phyloP scores from a whole-genome alignment of 2,113 vertebrate genomes.

The Sapajus apella region DNA sequence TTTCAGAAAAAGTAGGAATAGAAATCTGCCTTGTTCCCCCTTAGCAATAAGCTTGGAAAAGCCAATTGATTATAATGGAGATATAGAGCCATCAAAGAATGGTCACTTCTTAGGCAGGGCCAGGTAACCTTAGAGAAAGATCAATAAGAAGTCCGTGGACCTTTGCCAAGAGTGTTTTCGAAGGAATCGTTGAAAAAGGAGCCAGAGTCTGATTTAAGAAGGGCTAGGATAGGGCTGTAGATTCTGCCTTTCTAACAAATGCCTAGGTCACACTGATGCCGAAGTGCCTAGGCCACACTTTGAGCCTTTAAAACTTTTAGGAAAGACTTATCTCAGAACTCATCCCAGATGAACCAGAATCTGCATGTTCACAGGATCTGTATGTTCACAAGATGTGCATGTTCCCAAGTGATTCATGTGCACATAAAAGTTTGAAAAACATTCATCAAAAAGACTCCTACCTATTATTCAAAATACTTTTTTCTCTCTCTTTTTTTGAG shows the following conservation, averaged over 20 bases:
- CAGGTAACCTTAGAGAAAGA: constrained; percentile 9
- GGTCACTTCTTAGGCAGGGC: constrained; percentile 4
- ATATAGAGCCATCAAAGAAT: constrained; percentile 11
- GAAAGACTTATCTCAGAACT: neutral
- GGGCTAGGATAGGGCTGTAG: neutral
- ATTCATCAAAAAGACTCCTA: neutral
- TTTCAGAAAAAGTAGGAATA: constrained; percentile 38
- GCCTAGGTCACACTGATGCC: neutral
- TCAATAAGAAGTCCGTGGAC: constrained; percentile 35
- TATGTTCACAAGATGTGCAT: neutral
- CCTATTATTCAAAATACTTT: neutral
- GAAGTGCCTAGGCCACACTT: neutral
- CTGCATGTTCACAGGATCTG: neutral
- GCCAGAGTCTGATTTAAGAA: neutral
- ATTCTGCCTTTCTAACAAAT: neutral
- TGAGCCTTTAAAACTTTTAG: neutral
- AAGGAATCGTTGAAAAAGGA: neutral
- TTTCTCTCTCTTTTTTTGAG: no score
- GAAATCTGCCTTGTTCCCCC: neutral
- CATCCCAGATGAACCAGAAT: neutral
- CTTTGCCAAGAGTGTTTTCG: neutral
- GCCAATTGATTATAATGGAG: constrained; percentile 3
- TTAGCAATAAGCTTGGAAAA: constrained; percentile 42
- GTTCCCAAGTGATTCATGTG: neutral
- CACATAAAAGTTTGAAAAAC: neutral